These are phyloP conservation scores for Drosophila persimilis DNA, from an alignment of 1,140 invertebrate species.

Conservation along the genomic window DNA sequence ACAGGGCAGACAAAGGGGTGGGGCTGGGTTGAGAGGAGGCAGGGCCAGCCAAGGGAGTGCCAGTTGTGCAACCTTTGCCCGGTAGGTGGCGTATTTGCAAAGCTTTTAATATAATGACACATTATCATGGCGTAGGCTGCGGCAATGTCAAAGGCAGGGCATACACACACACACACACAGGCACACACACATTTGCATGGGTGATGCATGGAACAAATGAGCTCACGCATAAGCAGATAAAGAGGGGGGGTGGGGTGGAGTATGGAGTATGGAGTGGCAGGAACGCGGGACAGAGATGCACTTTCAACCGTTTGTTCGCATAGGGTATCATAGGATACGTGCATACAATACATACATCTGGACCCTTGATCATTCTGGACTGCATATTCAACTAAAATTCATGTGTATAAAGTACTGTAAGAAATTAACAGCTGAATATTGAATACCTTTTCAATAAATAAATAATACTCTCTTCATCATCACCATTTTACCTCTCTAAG, in stretches of 20 bases:
- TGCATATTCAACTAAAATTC: too few relatives aligned
- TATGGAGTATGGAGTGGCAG: not conserved
- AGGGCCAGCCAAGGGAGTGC: conserved; percentile 30
- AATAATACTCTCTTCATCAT: too few relatives aligned
- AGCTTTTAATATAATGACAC: conserved; percentile 80
- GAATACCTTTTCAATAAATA: too few relatives aligned
- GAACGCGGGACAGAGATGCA: not conserved
- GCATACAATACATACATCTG: too few relatives aligned
- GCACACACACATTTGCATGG: conserved; percentile 1
- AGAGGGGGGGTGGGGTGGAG: not conserved
- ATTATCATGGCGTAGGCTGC: conserved; percentile 53
- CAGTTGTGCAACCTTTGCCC: conserved; percentile 27
- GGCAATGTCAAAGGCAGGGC: conserved; percentile 55
- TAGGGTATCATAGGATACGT: too few relatives aligned
- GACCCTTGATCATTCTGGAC: too few relatives aligned
- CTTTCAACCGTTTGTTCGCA: not conserved
- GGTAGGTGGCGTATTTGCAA: conserved; percentile 68
- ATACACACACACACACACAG: conserved; percentile 10
- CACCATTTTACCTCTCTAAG: too few relatives aligned
- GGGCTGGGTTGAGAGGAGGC: not conserved
- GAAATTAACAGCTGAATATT: too few relatives aligned
- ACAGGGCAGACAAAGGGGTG: not conserved
- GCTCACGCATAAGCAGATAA: conserved; percentile 31
- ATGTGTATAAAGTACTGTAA: too few relatives aligned
- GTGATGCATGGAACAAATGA: conserved; percentile 5